Evolutionary conservation across 2,797 vertebrate species (phyloP).

Genomic region (Falco concolor): DNA sequence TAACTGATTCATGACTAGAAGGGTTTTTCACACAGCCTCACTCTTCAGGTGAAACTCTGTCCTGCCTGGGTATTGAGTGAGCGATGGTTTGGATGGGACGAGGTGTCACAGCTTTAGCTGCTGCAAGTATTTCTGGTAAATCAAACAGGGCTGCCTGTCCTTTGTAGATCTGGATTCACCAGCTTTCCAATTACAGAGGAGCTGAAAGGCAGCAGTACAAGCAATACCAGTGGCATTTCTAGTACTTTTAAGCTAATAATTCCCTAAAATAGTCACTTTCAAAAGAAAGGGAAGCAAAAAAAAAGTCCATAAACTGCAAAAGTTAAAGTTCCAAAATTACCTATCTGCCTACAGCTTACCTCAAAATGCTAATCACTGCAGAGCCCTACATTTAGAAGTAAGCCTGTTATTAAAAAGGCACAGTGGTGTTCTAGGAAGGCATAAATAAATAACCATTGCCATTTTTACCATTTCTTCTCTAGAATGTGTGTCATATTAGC

Average conservation of each 20-base stretch:
- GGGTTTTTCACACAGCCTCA: not conserved
- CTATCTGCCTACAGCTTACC: not conserved
- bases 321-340: not conserved
- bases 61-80: not conserved
- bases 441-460: not conserved
- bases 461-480: not conserved
- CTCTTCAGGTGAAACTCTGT: not conserved
- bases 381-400: not conserved
- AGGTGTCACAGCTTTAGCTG: not conserved
- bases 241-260: not conserved
- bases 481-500: not conserved
- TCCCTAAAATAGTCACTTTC: slow-evolving; percentile 1
- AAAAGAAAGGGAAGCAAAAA: not conserved
- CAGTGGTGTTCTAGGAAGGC: not conserved
- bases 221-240: not conserved
- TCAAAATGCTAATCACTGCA: not conserved
- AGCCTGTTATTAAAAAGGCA: not conserved
- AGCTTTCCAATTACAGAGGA: not conserved
- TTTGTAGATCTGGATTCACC: not conserved
- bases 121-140: not conserved
- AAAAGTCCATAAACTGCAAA: not conserved
- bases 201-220: not conserved
- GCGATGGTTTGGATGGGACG: not conserved
- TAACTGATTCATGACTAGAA: not conserved
- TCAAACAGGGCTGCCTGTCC: not conserved